phyloP scores from a whole-genome alignment of 2,113 vertebrate species.

The Oceanodroma tethys region DNA sequence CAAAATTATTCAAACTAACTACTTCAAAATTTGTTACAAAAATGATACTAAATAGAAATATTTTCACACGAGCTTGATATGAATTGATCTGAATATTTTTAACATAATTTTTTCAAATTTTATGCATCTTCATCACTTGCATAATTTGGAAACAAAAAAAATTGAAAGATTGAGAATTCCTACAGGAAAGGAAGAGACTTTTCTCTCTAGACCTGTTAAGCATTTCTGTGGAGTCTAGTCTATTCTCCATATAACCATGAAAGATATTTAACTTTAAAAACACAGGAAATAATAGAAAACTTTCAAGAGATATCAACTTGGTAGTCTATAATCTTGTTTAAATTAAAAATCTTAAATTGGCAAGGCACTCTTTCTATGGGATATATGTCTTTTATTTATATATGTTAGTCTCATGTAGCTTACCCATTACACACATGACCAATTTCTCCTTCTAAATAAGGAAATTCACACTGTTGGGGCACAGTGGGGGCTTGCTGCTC shows the following conservation, averaged over 20 bases:
- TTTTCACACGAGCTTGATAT: not conserved
- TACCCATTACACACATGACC: rapidly evolving
- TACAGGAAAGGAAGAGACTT: not conserved
- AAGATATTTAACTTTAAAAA: not conserved
- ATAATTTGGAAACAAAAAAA: not conserved
- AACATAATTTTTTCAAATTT: not conserved
- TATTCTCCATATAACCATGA: not conserved
- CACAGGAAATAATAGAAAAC: not conserved
- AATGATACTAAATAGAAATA: not conserved
- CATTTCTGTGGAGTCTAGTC: not conserved
- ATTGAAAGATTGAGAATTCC: not conserved
- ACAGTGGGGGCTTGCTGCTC: not conserved
- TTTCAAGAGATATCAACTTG: not conserved
- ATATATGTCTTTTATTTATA: not conserved
- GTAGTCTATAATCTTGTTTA: not conserved
- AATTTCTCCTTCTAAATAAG: not conserved
- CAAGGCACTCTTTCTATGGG: not conserved
- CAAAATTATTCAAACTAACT: not conserved
- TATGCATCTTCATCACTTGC: not conserved
- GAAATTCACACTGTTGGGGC: not conserved
- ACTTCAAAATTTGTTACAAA: not conserved
- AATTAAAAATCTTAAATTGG: not conserved
- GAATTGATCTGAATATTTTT: not conserved
- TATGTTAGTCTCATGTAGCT: not conserved
- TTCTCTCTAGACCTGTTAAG: not conserved